Percentiles rank a stretch among this genome's conserved stretches.
Conservation (phyloP, 2,888 invertebrate genomes). For the Eupithecia abbreviata region DNA sequence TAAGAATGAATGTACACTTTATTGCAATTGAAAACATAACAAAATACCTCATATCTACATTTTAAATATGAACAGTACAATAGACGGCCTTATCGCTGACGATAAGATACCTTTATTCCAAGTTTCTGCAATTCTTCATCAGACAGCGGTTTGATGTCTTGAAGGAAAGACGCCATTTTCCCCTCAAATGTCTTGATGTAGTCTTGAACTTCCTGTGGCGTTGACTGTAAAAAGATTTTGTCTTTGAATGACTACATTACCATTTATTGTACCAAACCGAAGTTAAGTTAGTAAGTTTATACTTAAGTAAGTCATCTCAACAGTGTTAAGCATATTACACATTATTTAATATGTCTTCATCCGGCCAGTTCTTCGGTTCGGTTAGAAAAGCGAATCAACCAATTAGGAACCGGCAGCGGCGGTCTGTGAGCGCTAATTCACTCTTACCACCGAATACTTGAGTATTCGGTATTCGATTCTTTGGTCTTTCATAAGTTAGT, state of each 20-base stretch:
- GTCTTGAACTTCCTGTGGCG: slow-evolving; percentile 89
- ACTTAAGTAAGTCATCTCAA: too few species aligned
- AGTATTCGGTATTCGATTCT: too few species aligned
- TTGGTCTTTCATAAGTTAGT: background rate
- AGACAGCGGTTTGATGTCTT: slow-evolving; percentile 88
- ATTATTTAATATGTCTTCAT: background rate
- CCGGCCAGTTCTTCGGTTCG: background rate
- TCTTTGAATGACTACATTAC: background rate
- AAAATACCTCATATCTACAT: too few species aligned
- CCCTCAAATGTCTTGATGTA: slow-evolving; percentile 91
- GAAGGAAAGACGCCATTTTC: slow-evolving; percentile 95
- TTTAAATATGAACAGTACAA: too few species aligned
- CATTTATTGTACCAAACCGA: too few species aligned
- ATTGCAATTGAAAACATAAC: too few species aligned
- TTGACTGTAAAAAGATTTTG: slow-evolving; percentile 73
- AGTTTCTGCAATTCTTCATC: slow-evolving; percentile 92
- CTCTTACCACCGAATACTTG: background rate
- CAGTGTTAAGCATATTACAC: background rate
- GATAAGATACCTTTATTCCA: slow-evolving; percentile 87
- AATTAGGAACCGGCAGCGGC: too few species aligned
- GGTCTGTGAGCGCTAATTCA: background rate
- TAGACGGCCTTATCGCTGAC: too few species aligned
- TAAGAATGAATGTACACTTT: too few species aligned
- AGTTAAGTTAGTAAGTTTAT: too few species aligned
- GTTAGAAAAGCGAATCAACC: too few species aligned